These are phyloP conservation scores for Palaemon carinicauda DNA, from an alignment of 1,140 invertebrate genomes.

Conservation along the genomic window DNA sequence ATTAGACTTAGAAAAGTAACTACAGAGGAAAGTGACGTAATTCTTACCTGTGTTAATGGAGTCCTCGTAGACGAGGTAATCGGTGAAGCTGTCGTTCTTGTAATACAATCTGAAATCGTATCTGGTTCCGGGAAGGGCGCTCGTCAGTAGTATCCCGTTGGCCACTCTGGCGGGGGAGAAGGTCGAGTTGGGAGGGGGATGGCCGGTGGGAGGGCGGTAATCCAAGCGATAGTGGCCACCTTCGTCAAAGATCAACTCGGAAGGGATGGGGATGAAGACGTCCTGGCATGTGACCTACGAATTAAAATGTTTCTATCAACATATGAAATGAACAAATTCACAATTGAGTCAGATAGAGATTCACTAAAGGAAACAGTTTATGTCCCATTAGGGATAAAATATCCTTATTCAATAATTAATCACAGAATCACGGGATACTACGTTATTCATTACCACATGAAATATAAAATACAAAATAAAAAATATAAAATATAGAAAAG, in stretches of 20 bases:
- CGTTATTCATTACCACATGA: too few relatives aligned
- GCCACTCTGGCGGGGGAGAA: conserved; percentile 81
- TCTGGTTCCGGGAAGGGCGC: conserved; percentile 85
- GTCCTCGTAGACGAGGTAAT: conserved; percentile 87
- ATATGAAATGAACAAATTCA: too few relatives aligned
- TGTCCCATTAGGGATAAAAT: too few relatives aligned
- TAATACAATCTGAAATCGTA: conserved; percentile 92
- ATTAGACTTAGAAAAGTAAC: too few relatives aligned
- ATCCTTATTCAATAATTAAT: too few relatives aligned
- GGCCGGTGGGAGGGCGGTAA: conserved; percentile 82
- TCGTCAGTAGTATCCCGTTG: conserved; percentile 83
- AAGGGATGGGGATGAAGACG: conserved; percentile 84
- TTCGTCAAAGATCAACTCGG: conserved; percentile 69
- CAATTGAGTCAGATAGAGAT: too few relatives aligned
- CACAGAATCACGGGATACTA: too few relatives aligned
- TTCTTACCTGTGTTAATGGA: conserved; percentile 81
- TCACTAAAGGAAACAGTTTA: too few relatives aligned
- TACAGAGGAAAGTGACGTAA: conserved; percentile 67
- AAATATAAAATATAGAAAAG: too few relatives aligned
- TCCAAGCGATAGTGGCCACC: conserved; percentile 81
- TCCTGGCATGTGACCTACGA: conserved; percentile 69
- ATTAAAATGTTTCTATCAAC: too few relatives aligned
- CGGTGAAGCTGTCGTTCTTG: conserved; percentile 81
- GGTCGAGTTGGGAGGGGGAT: conserved; percentile 84
- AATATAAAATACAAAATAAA: too few relatives aligned